Percentiles rank a stretch among this genome's conserved stretches.
phyloP scores from a whole-genome alignment of 30 jellyfish, hydroid and myxozoan genomes.

The Nemopilema nomurai region DNA sequence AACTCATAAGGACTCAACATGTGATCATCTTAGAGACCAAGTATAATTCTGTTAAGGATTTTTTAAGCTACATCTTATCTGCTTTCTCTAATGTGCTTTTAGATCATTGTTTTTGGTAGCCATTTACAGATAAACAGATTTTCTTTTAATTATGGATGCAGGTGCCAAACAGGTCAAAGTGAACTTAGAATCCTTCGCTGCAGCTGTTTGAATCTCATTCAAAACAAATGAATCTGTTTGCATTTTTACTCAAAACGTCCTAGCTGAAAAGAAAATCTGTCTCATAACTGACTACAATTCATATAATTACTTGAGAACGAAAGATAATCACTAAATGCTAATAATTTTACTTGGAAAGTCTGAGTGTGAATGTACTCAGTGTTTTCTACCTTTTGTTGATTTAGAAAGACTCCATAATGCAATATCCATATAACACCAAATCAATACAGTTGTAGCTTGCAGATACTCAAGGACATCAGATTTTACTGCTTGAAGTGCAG shows the following conservation, averaged over 20 bases:
- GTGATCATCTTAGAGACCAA: not conserved
- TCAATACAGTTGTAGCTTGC: no score
- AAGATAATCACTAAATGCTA: no score
- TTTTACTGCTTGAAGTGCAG: no score
- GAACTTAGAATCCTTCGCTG: not conserved
- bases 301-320: no score
- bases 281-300: not conserved
- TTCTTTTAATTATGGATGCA: not conserved
- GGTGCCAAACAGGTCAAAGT: not conserved
- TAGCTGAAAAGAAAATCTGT: not conserved
- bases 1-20: not conserved
- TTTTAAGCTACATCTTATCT: not conserved
- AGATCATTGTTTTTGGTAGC: not conserved
- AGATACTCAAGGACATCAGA: no score
- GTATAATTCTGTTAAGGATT: not conserved
- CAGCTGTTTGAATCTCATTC: not conserved
- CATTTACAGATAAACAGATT: not conserved
- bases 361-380: no score
- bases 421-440: no score
- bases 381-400: no score
- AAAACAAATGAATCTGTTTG: no score
- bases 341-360: no score
- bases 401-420: no score
- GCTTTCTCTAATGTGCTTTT: not conserved
- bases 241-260: no score